phyloP scores from a whole-genome alignment of 2,113 vertebrate species.

The Strigops habroptila region DNA sequence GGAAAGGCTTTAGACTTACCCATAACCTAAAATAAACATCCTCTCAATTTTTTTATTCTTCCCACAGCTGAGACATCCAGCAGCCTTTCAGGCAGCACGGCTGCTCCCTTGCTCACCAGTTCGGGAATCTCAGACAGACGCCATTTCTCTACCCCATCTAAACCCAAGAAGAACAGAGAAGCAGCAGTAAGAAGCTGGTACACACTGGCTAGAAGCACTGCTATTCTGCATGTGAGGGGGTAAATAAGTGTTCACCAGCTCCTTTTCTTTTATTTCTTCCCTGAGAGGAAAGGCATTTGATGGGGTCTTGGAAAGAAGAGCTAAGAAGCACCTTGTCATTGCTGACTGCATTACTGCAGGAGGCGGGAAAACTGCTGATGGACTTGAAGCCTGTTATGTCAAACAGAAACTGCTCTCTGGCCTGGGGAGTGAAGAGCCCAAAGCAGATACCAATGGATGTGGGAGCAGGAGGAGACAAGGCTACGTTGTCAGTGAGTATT shows the following conservation, averaged over 20 bases:
- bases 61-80: not conserved
- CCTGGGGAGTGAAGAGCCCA: not conserved
- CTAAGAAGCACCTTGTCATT: not conserved
- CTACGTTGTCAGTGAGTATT: not conserved
- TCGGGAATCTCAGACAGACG: not conserved
- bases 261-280: rapidly evolving
- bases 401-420: not conserved
- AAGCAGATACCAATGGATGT: not conserved
- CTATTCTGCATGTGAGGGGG: not conserved
- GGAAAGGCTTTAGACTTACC: not conserved
- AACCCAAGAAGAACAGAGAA: not conserved
- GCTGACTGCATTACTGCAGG: not conserved
- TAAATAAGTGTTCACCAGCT: not conserved
- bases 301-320: not conserved
- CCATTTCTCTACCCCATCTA: not conserved
- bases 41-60: not conserved
- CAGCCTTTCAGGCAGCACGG: not conserved
- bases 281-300: not conserved
- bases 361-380: not conserved
- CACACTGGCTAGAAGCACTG: not conserved
- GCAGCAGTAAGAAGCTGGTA: not conserved
- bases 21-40: not conserved
- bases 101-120: not conserved
- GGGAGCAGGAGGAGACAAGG: not conserved
- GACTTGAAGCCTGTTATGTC: not conserved